These are phyloP conservation scores for Astreopora myriophthalma DNA, from an alignment of 64 coral and sea anemone species.

Conservation along the genomic window DNA sequence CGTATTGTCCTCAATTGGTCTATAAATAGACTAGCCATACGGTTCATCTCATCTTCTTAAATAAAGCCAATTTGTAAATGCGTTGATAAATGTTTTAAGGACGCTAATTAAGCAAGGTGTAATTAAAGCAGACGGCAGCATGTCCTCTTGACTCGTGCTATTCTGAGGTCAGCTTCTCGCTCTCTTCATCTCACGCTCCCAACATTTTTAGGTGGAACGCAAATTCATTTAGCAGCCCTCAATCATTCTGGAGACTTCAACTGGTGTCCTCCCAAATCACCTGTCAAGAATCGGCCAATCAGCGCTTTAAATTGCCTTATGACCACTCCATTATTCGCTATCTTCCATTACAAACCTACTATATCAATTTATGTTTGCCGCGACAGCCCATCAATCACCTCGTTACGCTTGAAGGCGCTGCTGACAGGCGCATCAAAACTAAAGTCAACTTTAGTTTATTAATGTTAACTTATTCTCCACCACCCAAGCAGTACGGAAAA, in stretches of 20 bases:
- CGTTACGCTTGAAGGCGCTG: conserved; percentile 80
- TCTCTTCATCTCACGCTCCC: background rate
- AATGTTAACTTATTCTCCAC: conserved; percentile 75
- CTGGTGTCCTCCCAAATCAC: conserved; percentile 66
- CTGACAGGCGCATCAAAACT: conserved; percentile 80
- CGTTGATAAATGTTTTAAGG: conserved; percentile 11
- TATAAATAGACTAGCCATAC: conserved; percentile 43
- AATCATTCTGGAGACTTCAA: conserved; percentile 50
- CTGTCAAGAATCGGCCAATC: conserved; percentile 91
- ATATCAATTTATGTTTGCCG: conserved; percentile 98
- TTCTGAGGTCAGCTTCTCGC: background rate
- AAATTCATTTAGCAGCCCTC: conserved; percentile 38
- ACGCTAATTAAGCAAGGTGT: background rate
- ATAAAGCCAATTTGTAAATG: conserved; percentile 19
- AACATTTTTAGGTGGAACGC: conserved; percentile 10
- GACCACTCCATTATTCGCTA: conserved; percentile 97
- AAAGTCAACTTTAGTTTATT: conserved; percentile 91
- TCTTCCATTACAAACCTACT: conserved; percentile 89
- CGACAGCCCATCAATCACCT: conserved; percentile 89
- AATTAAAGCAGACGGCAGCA: background rate
- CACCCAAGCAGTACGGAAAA: conserved; percentile 47
- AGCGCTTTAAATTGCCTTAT: background rate
- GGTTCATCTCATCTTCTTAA: conserved; percentile 22
- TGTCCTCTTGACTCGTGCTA: background rate
- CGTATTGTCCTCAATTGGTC: conserved; percentile 45